Base-by-base conservation (phyloP, 2,888 invertebrate genomes). In the Oxycera nigricornis region DNA sequence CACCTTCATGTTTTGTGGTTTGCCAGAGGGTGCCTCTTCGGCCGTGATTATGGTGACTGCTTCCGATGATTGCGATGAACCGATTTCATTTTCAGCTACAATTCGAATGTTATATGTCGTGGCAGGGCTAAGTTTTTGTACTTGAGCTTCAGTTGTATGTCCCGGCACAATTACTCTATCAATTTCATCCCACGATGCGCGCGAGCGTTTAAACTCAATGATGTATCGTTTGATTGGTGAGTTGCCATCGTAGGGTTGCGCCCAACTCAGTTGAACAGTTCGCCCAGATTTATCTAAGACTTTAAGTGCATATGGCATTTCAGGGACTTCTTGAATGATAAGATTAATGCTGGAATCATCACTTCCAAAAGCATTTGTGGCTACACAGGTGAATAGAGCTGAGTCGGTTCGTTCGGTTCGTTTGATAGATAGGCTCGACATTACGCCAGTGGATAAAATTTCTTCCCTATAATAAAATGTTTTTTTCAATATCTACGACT, bases 311-410 rank as follows among this genome's bases (percentile, higher is more conserved):
- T 94, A 94, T 0, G 96, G 95, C 77, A 94, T 92, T 88, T 96
- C 96, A 26, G 84, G 84, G 77, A 82, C 86, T 90, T 94, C 94
- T 90, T 96, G 96, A 78, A 96, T 92, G 79, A 96, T 96, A 90
- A 96, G 92, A 84, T 96, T 95, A 81, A 96, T 95, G 86, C 94
- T 95, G n/a, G 95, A 94, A 81, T 96, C 96, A 82, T 96, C 96
- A 78, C 94, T 95, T 70, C 96, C 96, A 82, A 96, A 96, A 20
- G 95, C 94, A 83, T 96, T 96, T 2, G 95, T 95, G 0, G 96
- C 96, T 11, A 96, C 93, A 81, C 96, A 96, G 35, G 95, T 95
- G 81, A 95, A 96, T 1, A 95, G 87, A 1, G 95, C 96, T 2
- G 95, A 94, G 84, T 96, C 96, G 30, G 91, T 91, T 81, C 96